Evolutionary conservation across 1,140 invertebrate species (phyloP), one percentile per base, ranked within the genome.

Genomic region (Neodiprion lecontei): DNA sequence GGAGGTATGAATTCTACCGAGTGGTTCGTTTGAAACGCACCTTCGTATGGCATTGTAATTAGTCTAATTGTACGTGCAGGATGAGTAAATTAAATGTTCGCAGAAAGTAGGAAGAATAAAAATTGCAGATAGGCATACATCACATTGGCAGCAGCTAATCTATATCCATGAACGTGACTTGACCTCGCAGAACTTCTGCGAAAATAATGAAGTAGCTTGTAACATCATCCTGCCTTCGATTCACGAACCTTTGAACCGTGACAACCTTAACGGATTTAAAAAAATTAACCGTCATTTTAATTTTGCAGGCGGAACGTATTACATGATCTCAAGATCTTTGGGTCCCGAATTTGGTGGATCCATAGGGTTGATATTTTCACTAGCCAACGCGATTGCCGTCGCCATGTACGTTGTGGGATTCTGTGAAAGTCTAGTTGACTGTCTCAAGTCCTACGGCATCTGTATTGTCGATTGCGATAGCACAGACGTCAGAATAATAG

Each of bases 361-460:
- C 1, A 96, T 96, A 77, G 94, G 95, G n/a, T 85, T 96, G 21
- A 96, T 96, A 83, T 96, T 96, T 86, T 94, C 95, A 0, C 86
- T 99, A 75, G 98, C 98, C 17, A 99, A 99, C 88, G 96, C 97
- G 0, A 96, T 99, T 0, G 97, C 97, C 8, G 97, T 97, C 80
- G 96, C 98, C 69, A 98, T 99, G 96, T 99, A 99, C 84, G 95
- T 98, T 1, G 96, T 99, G 9, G 98, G 98, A 8, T 99, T 99
- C 87, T 96, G 96, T 73, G 98, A 99, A 86, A 96, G 97, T 10
- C 90, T 99, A 78, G 90, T 91, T 66, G 92, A 92, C 77, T 89
- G 94, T 65, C 88, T 96, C 65, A 79, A 80, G 3, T 82, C 86
- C 14, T 89, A 90, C 74, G 88, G 83, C 0, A 72, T 89, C 9